Conservation (phyloP, 2,797 vertebrate species). For the Enteromius fasciolatus region DNA sequence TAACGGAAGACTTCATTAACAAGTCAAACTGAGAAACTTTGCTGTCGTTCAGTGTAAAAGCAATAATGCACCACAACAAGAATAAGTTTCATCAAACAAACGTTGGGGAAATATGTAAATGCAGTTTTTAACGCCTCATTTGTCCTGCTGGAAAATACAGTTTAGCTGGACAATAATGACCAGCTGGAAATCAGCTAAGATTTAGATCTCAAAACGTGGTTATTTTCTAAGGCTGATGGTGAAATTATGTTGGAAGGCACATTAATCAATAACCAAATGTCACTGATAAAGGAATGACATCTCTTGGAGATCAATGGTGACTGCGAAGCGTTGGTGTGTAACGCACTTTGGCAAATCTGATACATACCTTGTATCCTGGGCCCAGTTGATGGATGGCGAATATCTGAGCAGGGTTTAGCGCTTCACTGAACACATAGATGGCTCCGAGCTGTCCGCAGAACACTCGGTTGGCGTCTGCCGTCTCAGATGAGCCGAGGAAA, state of each 20-base stretch:
- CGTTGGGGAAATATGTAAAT: conserved; percentile 14
- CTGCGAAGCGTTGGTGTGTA: conserved; percentile 1
- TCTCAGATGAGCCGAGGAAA: conserved; percentile 98
- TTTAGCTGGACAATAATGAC: neutral
- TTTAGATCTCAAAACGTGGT: neutral
- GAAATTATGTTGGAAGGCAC: neutral
- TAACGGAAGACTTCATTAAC: conserved; percentile 37
- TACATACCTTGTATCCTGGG: conserved; percentile 93
- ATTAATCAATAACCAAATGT: conserved; percentile 22
- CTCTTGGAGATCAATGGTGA: conserved; percentile 16
- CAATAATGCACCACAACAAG: conserved; percentile 12
- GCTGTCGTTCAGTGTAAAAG: neutral
- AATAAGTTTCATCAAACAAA: neutral
- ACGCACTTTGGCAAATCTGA: conserved; percentile 45
- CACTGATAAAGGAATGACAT: neutral
- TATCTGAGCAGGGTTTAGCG: conserved; percentile 96
- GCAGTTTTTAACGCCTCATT: neutral
- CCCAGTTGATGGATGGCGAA: conserved; percentile 98
- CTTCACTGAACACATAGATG: conserved; percentile 95
- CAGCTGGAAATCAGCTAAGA: neutral
- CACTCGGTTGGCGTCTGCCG: conserved; percentile 93
- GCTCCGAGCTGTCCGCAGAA: conserved; percentile 98
- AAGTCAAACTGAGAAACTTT: neutral
- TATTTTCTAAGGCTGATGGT: neutral
- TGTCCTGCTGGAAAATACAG: neutral